A percentile compares a stretch with the other conserved stretches of the same genome.
These are phyloP conservation scores for Stenotaenia linearis DNA, from an alignment of 2,888 invertebrate genomes.

Conservation along the genomic window DNA sequence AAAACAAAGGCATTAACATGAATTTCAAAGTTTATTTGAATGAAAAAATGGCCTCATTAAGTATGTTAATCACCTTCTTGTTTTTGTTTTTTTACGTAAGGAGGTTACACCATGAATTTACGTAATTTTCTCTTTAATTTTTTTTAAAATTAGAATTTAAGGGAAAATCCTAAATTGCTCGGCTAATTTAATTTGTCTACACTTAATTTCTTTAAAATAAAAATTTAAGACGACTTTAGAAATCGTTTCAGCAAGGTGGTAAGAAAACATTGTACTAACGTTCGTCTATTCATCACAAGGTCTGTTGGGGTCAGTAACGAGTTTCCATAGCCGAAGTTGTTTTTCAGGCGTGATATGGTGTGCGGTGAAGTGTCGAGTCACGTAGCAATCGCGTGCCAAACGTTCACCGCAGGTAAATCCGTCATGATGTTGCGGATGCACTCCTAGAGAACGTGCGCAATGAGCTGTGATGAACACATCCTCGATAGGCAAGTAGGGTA, in stretches of 20 bases:
- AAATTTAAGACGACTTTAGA: no score
- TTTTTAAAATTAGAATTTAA: no score
- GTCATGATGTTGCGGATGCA: conserved; percentile 38
- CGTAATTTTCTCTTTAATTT: no score
- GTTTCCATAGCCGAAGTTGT: conserved; percentile 33
- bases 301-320: conserved; percentile 17
- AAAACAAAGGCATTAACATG: background rate
- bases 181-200: no score
- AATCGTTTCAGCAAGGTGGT: no score
- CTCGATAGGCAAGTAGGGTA: conserved; percentile 42
- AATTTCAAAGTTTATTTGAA: no score
- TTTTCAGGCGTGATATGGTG: conserved; percentile 40
- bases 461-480: conserved; percentile 47
- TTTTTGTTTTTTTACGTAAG: no score
- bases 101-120: no score
- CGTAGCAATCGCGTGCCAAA: conserved; percentile 38
- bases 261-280: background rate
- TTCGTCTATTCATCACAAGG: background rate
- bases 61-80: no score
- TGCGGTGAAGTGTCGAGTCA: conserved; percentile 39
- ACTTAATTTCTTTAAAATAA: no score
- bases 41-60: no score
- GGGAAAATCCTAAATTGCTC: no score
- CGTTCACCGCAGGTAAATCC: conserved; percentile 41
- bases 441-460: conserved; percentile 38